Conservation (phyloP, 2,113 vertebrate genomes). For the Dromas ardeola region DNA sequence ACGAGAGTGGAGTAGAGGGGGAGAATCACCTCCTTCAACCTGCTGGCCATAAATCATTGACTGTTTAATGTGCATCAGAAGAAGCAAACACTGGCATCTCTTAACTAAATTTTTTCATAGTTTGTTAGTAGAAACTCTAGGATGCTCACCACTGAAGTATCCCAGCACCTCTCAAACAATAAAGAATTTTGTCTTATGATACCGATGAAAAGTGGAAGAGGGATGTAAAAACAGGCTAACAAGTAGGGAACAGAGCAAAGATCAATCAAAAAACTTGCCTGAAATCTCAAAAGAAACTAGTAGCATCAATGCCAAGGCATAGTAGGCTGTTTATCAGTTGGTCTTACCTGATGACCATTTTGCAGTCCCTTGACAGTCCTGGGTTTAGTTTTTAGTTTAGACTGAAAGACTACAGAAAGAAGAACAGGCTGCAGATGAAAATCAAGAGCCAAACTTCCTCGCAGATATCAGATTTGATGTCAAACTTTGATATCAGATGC, state of each 20-base stretch:
- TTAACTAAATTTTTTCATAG: background rate
- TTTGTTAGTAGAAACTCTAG: background rate
- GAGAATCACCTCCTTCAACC: too few relatives aligned
- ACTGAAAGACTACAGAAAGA: background rate
- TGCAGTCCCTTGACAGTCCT: background rate
- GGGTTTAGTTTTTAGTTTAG: background rate
- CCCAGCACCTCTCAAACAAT: background rate
- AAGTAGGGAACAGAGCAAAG: background rate
- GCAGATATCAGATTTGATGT: background rate
- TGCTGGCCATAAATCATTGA: background rate
- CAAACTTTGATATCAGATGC: background rate
- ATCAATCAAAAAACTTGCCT: background rate
- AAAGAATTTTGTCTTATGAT: background rate
- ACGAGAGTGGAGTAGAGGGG: too few relatives aligned
- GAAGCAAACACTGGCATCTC: background rate
- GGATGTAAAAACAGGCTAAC: background rate
- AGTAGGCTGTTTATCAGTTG: background rate
- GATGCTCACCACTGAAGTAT: background rate
- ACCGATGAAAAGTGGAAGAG: background rate
- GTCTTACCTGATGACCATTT: background rate
- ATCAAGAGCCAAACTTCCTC: background rate
- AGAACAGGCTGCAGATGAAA: background rate
- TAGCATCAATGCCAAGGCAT: background rate
- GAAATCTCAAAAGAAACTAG: background rate
- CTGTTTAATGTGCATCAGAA: slow-evolving; percentile 20